phyloP scores from a whole-genome alignment of 2,797 vertebrate genomes.

The Allobates femoralis region DNA sequence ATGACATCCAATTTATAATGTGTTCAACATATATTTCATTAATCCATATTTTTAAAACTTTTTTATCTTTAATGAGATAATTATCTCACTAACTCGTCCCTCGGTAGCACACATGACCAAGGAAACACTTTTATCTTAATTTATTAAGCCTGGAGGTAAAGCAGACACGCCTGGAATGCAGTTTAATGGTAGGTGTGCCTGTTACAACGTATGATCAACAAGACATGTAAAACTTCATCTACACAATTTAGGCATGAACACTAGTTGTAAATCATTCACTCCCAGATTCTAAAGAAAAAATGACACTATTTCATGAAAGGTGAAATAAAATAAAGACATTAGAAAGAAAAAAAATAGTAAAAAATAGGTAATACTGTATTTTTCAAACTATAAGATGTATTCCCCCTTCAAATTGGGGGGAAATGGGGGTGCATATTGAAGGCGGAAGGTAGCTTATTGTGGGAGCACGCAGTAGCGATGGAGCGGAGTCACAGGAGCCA shows the following conservation, averaged over 20 bases:
- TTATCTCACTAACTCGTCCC: background rate
- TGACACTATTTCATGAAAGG: background rate
- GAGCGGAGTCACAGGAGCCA: too few species aligned
- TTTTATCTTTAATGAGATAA: background rate
- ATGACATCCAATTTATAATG: background rate
- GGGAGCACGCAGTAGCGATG: too few species aligned
- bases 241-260: slow-evolving; percentile 12
- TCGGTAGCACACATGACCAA: slow-evolving; percentile 17
- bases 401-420: too few species aligned
- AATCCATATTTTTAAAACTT: background rate
- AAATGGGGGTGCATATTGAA: too few species aligned
- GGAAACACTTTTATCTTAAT: slow-evolving; percentile 19
- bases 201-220: slow-evolving; percentile 19
- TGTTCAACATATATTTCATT: background rate
- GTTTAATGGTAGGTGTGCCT: slow-evolving; percentile 45
- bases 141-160: slow-evolving; percentile 37
- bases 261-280: background rate
- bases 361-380: too few species aligned
- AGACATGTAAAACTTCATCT: background rate
- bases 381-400: too few species aligned
- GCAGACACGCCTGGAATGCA: slow-evolving; percentile 43
- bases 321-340: background rate
- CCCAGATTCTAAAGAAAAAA: background rate
- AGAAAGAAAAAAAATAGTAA: background rate
- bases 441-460: too few species aligned